phyloP scores from a whole-genome alignment of 2,888 invertebrate genomes.

The Drosophila meridionalis region DNA sequence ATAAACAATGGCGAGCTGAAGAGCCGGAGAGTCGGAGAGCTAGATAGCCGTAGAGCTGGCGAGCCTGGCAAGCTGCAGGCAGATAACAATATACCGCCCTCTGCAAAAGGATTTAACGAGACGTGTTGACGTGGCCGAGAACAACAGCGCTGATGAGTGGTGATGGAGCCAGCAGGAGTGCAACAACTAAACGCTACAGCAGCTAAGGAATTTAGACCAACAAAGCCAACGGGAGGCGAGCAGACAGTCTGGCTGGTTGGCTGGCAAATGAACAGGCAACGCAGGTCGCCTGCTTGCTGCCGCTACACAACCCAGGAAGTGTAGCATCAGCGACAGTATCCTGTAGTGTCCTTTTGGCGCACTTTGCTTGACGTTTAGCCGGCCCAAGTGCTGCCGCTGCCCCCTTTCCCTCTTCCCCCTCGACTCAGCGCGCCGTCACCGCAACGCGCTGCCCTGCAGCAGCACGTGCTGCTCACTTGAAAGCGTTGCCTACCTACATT shows the following conservation, averaged over 20 bases:
- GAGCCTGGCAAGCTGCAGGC: constrained; percentile 61
- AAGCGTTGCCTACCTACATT: constrained; percentile 70
- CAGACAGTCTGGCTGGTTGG: background rate
- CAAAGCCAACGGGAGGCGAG: constrained; percentile 50
- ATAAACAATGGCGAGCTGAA: constrained; percentile 58
- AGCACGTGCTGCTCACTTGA: constrained; percentile 56
- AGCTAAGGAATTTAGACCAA: constrained; percentile 67
- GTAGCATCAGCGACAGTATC: constrained; percentile 80
- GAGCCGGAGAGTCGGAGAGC: constrained; percentile 32
- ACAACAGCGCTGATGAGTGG: constrained; percentile 55
- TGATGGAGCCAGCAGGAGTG: constrained; percentile 49
- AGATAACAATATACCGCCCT: constrained; percentile 67
- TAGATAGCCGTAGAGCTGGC: constrained; percentile 28
- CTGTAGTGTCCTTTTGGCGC: constrained; percentile 76
- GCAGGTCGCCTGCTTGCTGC: constrained; percentile 36
- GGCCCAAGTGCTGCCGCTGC: constrained; percentile 48
- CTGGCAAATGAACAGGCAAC: constrained; percentile 71
- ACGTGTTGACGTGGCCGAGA: constrained; percentile 58
- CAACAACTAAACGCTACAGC: constrained; percentile 64
- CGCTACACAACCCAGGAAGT: constrained; percentile 62
- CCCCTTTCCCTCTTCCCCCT: background rate
- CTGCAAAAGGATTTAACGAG: constrained; percentile 70
- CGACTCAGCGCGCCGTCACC: background rate
- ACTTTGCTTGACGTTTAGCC: constrained; percentile 78
- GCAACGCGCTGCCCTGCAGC: constrained; percentile 30